Evolutionary conservation across 2,888 invertebrate genomes (phyloP).

Genomic region (Hyppa rectilinea): DNA sequence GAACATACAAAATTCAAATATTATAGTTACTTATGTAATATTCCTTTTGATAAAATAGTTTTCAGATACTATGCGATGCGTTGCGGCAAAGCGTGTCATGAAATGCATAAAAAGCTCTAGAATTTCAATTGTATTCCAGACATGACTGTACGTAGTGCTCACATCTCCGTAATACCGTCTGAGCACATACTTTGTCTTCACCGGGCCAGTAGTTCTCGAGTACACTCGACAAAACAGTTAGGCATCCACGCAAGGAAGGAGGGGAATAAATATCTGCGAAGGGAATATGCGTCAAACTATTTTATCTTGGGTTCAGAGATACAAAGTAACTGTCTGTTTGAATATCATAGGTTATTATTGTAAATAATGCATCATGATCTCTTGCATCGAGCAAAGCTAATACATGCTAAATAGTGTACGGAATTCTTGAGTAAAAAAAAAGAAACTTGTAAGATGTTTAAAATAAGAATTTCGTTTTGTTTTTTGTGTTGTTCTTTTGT

Average conservation of each 20-base stretch:
- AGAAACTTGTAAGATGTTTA: too few relatives aligned
- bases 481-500: too few relatives aligned
- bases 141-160: slow-evolving; percentile 7
- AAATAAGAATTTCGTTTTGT: too few relatives aligned
- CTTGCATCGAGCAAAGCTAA: too few relatives aligned
- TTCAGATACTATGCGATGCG: not conserved
- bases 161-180: slow-evolving; percentile 29
- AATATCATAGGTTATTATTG: not conserved
- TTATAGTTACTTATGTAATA: too few relatives aligned
- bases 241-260: too few relatives aligned
- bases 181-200: slow-evolving; percentile 50
- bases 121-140: slow-evolving; percentile 2
- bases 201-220: slow-evolving; percentile 40
- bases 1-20: too few relatives aligned
- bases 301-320: not conserved
- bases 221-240: not conserved
- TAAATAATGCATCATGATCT: too few relatives aligned
- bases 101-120: not conserved
- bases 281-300: not conserved
- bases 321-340: not conserved
- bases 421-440: too few relatives aligned
- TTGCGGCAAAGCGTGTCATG: not conserved
- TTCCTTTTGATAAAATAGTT: not conserved
- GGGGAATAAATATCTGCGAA: not conserved
- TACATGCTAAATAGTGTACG: too few relatives aligned